Percentiles rank a stretch among this genome's conserved stretches.
These are phyloP conservation scores for Diplazon laetatorius DNA, from an alignment of 2,888 invertebrate species.

Conservation along the genomic window DNA sequence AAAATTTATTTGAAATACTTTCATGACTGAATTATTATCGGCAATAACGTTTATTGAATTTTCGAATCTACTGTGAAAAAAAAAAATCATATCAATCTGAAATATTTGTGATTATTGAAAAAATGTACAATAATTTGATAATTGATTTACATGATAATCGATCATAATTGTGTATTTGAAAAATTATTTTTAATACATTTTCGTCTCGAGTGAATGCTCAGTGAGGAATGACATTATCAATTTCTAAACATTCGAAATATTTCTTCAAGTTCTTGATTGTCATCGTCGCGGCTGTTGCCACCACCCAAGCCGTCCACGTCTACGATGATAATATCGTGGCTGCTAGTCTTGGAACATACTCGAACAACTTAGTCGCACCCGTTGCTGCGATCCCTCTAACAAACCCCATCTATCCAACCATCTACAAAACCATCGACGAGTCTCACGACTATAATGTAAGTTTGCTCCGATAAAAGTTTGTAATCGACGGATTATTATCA, in stretches of 20 bases:
- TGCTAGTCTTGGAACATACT: conserved; percentile 34
- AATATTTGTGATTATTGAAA: too few relatives aligned
- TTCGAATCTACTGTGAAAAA: too few relatives aligned
- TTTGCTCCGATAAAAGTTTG: conserved; percentile 19
- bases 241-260: conserved; percentile 14
- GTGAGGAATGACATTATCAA: conserved; percentile 23
- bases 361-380: conserved; percentile 51
- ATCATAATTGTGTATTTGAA: too few relatives aligned
- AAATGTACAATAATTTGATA: too few relatives aligned
- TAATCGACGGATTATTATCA: background rate
- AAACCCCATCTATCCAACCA: conserved; percentile 59
- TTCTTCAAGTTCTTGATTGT: conserved; percentile 61
- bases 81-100: too few relatives aligned
- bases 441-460: conserved; percentile 73
- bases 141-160: too few relatives aligned
- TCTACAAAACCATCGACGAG: conserved; percentile 59
- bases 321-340: conserved; percentile 66
- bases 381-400: conserved; percentile 57
- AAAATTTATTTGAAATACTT: too few relatives aligned
- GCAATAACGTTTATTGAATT: too few relatives aligned
- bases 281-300: conserved; percentile 62
- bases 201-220: too few relatives aligned
- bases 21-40: too few relatives aligned
- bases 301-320: conserved; percentile 68
- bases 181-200: too few relatives aligned